Evolutionary conservation across 2,797 vertebrate genomes (phyloP).

Genomic region (Coreius guichenoti): DNA sequence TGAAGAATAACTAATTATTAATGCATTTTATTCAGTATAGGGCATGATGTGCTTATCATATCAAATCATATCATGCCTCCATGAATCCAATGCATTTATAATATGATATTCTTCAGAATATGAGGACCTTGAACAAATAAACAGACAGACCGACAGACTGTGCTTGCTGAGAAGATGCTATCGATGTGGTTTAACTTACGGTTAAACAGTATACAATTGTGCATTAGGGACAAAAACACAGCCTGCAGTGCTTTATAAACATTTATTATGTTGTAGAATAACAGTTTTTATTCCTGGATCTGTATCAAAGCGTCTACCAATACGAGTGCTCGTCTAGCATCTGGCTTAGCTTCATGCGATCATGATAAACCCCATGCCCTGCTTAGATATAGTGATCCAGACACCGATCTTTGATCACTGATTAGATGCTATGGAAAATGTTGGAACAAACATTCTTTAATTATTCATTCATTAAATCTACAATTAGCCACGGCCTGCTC

Average conservation of each 20-base stretch:
- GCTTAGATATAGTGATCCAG: constrained; percentile 3
- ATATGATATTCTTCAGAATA: background rate
- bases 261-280: constrained; percentile 2
- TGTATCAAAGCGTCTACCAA: background rate
- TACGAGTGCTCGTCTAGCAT: background rate
- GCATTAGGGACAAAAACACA: constrained; percentile 7
- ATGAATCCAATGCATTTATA: background rate
- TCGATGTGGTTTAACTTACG: background rate
- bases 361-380: background rate
- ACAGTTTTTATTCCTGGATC: background rate
- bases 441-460: background rate
- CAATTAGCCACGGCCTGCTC: background rate
- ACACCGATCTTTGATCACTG: constrained; percentile 4
- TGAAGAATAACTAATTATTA: background rate
- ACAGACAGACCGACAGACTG: background rate
- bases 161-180: background rate
- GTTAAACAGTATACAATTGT: background rate
- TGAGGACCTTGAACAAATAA: background rate
- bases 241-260: background rate
- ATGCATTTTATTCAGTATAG: background rate
- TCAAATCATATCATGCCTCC: background rate
- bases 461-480: constrained; percentile 17
- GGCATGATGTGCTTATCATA: background rate
- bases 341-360: constrained; percentile 8
- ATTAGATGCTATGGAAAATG: constrained; percentile 16